phyloP scores from a whole-genome alignment of 1,140 invertebrate genomes.

The Pogonomyrmex barbatus region DNA sequence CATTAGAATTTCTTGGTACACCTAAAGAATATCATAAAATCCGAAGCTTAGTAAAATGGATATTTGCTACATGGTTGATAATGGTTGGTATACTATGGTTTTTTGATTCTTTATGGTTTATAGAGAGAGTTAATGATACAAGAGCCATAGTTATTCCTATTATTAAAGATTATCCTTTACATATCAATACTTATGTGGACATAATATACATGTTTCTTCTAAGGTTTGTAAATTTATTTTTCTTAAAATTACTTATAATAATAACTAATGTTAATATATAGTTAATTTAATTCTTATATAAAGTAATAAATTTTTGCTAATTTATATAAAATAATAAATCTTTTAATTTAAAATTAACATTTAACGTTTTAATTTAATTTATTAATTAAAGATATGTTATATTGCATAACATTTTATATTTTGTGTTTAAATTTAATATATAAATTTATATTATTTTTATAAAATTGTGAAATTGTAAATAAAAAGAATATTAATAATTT shows the following conservation, averaged over 20 bases:
- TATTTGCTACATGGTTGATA: conserved; percentile 7
- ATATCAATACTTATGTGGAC: not conserved
- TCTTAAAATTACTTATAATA: conserved; percentile 1
- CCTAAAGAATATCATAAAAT: conserved; percentile 19
- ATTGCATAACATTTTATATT: too few species aligned
- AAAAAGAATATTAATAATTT: not conserved
- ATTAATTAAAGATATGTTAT: too few species aligned
- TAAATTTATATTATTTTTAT: not conserved
- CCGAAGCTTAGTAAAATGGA: not conserved
- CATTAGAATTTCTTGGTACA: conserved; percentile 12
- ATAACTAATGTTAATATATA: not conserved
- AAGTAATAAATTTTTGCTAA: not conserved
- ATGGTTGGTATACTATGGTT: not conserved
- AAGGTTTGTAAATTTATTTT: conserved; percentile 7
- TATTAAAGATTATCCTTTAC: not conserved
- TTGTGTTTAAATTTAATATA: not conserved
- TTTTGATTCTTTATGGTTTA: not conserved
- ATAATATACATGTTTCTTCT: conserved; percentile 18
- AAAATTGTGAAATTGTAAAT: not conserved
- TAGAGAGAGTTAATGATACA: not conserved
- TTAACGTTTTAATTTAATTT: too few species aligned
- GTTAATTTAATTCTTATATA: not conserved
- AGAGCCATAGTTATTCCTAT: not conserved
- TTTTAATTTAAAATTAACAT: too few species aligned
- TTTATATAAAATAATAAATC: too few species aligned